phyloP scores from a whole-genome alignment of 2,888 invertebrate species.

The Polymixis flavicincta region DNA sequence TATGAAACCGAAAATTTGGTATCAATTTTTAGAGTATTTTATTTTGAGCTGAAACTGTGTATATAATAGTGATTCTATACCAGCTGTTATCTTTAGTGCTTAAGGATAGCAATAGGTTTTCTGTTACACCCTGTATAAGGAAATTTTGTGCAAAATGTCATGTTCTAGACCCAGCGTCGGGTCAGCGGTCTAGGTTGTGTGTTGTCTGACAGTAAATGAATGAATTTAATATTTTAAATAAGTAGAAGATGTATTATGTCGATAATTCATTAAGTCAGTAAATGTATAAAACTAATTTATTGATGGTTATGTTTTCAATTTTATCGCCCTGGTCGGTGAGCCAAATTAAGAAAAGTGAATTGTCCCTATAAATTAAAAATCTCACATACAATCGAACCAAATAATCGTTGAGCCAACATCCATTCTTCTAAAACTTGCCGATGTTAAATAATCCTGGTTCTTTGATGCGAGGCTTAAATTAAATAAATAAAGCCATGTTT shows the following conservation, averaged over 20 bases:
- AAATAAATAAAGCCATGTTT: no score
- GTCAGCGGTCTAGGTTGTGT: background rate
- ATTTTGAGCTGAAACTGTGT: no score
- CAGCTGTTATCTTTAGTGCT: no score
- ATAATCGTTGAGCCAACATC: conserved; percentile 47
- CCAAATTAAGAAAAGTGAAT: background rate
- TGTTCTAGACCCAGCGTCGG: no score
- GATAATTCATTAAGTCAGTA: background rate
- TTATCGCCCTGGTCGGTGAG: background rate
- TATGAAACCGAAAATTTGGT: no score
- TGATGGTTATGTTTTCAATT: background rate
- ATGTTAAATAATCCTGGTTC: background rate
- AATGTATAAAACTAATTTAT: background rate
- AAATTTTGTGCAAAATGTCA: background rate
- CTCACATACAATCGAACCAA: conserved; percentile 43
- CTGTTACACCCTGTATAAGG: no score
- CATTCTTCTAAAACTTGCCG: background rate
- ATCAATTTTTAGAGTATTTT: no score
- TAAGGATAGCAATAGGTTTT: no score
- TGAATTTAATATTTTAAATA: background rate
- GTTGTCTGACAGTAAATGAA: background rate
- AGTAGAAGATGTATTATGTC: background rate
- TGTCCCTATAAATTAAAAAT: conserved; percentile 24
- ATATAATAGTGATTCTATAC: no score
- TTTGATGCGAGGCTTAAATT: background rate